A percentile compares a stretch with the other conserved stretches of the same genome.
These are phyloP conservation scores for Scolopax bukidnonensis DNA, from an alignment of 2,797 vertebrate species.

Conservation along the genomic window DNA sequence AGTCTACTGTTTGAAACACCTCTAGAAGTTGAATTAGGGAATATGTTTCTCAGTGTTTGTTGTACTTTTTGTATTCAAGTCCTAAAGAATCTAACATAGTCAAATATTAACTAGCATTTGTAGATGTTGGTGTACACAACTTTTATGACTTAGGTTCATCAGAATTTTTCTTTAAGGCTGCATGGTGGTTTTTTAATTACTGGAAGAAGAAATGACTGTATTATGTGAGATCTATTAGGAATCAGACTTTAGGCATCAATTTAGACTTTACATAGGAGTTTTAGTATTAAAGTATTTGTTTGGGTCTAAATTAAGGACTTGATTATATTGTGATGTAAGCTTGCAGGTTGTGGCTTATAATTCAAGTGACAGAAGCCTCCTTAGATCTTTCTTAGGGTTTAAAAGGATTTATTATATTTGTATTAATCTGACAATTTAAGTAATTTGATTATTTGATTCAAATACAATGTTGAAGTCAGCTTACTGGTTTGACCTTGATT, in stretches of 20 bases:
- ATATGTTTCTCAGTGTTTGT: not conserved
- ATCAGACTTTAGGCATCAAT: not conserved
- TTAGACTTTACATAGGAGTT: not conserved
- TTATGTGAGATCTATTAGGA: not conserved
- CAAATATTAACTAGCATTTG: not conserved
- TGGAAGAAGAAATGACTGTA: not conserved
- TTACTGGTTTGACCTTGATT: not conserved
- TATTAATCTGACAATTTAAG: slow-evolving; percentile 11
- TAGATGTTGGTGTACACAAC: not conserved
- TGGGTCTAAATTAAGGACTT: not conserved
- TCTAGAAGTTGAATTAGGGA: not conserved
- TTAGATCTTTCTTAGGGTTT: not conserved
- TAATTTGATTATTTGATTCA: slow-evolving; percentile 14
- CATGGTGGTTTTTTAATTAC: not conserved
- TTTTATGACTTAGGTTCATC: not conserved
- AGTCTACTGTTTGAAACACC: not conserved
- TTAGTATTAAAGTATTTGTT: slow-evolving; percentile 20
- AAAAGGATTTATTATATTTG: not conserved
- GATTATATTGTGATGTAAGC: not conserved
- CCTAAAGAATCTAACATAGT: not conserved
- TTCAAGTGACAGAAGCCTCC: not conserved
- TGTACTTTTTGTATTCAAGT: not conserved
- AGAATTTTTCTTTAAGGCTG: not conserved
- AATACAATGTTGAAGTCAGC: not conserved
- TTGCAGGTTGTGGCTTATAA: not conserved